Base-by-base conservation (phyloP, 2,113 vertebrate species). In the Colius striatus region DNA sequence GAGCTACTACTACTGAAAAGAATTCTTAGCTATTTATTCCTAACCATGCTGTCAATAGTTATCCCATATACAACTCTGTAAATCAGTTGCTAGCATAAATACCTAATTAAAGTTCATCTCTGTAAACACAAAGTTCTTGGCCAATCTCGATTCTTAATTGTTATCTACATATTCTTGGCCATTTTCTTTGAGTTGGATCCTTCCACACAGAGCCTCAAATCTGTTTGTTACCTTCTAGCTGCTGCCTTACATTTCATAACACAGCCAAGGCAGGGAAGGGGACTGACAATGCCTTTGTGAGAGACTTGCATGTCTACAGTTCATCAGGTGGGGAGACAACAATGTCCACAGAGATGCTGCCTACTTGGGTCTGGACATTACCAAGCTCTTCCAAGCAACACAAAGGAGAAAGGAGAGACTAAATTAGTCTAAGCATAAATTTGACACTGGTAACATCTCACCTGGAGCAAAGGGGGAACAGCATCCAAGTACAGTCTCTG, bases 261-360 rank as follows among this genome's bases (percentile, higher is more conserved):
- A 51, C 22, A 70, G 36, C 43, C 38, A 68, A 66, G 38, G 30
- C 20, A 41, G 10, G 32, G 6, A 50, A 65, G 20, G 21, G 41
- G 10, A 61, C 36, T 29, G 55, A 34, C 30, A 20, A 34, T 5
- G 26, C 13, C 32, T 62, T 77, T 1, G 1, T 10, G 5, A 73
- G 36, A 0, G 0, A 75, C 36, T 47, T 47, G 9, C 29, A 29
- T 1, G 36, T 20, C 9, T 20, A 77, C 47, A 45, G 54, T 22
- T 85, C 62, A 51, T 65, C 47, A 68, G 47, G 19, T 20, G 32
- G 14, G 23, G 17, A 43, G 10, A 84, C 27, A 65, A 45, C 32
- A 48, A 17, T 2, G 10, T 45, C 50, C 77, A 60, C 13, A 62
- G 47, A 76, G 58, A 36, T 57, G 34, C 53, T 41, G 50, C 53